phyloP scores from a whole-genome alignment of 1,140 invertebrate genomes.

The Nasonia longicornis region DNA sequence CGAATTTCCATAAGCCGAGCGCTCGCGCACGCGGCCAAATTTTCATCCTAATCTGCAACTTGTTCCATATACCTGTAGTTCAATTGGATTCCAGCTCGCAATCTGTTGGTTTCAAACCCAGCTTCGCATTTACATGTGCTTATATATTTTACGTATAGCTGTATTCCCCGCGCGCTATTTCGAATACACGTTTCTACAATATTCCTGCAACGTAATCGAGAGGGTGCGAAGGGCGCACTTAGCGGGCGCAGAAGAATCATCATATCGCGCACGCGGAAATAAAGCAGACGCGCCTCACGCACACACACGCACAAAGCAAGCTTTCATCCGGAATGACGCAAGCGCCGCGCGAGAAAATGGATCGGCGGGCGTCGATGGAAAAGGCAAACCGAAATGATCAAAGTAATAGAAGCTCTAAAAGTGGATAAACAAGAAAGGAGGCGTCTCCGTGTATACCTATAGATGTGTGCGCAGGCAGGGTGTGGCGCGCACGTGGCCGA shows the following conservation, averaged over 20 bases:
- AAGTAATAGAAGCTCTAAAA: slow-evolving; percentile 18
- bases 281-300: background rate
- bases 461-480: background rate
- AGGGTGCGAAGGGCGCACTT: no score
- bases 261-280: background rate
- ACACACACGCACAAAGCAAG: background rate
- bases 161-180: background rate
- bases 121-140: slow-evolving; percentile 7
- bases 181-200: no score
- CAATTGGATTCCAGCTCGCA: slow-evolving; percentile 31
- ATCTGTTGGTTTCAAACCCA: slow-evolving; percentile 19
- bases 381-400: slow-evolving; percentile 1
- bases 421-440: slow-evolving; percentile 17
- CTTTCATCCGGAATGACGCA: background rate
- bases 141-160: background rate
- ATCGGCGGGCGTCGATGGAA: background rate
- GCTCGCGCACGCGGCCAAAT: slow-evolving; percentile 25
- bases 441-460: background rate
- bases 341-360: background rate
- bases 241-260: no score
- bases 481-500: slow-evolving; percentile 10
- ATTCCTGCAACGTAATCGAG: no score
- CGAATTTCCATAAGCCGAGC: slow-evolving; percentile 16
- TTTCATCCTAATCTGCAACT: slow-evolving; percentile 43
- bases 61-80: slow-evolving; percentile 30